These are phyloP conservation scores for Masnerella sp. DNA, from an alignment of 2,888 invertebrate species.

Conservation along the genomic window DNA sequence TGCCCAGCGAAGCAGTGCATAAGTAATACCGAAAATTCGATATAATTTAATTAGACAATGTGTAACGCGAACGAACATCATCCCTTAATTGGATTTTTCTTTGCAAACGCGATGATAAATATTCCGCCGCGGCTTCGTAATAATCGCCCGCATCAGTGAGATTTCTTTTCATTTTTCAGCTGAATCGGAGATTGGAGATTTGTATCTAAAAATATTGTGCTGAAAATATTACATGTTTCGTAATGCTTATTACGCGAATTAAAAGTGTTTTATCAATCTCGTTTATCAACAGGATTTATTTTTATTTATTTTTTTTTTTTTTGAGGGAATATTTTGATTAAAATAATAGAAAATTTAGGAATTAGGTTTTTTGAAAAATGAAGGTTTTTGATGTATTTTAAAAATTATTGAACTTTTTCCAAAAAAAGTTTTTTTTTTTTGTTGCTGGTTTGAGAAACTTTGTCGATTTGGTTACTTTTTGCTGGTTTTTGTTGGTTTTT, in stretches of 20 bases:
- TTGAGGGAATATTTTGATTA: slow-evolving; percentile 31
- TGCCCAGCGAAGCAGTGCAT: slow-evolving; percentile 17
- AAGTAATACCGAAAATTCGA: slow-evolving; percentile 17
- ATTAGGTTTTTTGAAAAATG: too few species aligned
- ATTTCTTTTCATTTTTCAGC: slow-evolving; percentile 26
- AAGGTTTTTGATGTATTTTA: too few species aligned
- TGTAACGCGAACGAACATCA: background rate
- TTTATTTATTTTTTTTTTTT: slow-evolving; percentile 43
- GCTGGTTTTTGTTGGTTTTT: too few species aligned
- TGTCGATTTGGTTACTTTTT: too few species aligned
- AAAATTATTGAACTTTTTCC: too few species aligned
- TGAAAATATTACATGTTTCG: slow-evolving; percentile 45
- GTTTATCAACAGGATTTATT: slow-evolving; percentile 42
- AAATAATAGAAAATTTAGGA: too few species aligned
- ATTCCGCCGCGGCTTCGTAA: background rate
- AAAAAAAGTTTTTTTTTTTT: too few species aligned
- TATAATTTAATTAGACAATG: slow-evolving; percentile 15
- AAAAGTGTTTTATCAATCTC: slow-evolving; percentile 51
- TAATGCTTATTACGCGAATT: slow-evolving; percentile 51
- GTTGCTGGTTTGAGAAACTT: too few species aligned
- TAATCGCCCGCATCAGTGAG: background rate
- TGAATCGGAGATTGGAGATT: slow-evolving; percentile 35
- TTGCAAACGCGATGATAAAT: too few species aligned
- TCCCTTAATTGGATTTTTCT: slow-evolving; percentile 9
- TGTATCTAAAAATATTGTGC: slow-evolving; percentile 6